Evolutionary conservation across 37 sponge, comb jelly and placozoan species (phyloP).

Genomic region (Chondrilla cf. caribensis): DNA sequence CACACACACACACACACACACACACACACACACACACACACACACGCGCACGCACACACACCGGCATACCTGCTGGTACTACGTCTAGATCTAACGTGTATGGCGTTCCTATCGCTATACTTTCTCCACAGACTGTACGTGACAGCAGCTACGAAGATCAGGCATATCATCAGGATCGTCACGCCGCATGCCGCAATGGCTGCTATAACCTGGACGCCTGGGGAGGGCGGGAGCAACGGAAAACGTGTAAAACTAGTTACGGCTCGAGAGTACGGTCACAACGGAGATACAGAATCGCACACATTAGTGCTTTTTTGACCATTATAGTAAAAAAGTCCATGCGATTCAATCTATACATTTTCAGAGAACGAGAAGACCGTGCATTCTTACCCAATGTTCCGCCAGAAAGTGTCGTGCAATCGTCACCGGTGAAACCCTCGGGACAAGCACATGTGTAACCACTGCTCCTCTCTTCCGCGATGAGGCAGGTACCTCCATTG

Average conservation of each 20-base stretch:
- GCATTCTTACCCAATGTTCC: not conserved
- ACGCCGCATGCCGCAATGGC: not conserved
- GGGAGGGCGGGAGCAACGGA: not conserved
- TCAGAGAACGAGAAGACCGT: too few relatives aligned
- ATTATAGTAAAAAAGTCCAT: too few relatives aligned
- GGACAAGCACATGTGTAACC: not conserved
- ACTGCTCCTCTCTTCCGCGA: not conserved
- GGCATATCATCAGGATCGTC: not conserved
- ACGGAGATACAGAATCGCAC: too few relatives aligned
- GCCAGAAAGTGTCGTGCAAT: not conserved
- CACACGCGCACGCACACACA: too few relatives aligned
- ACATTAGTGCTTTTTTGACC: too few relatives aligned
- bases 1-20: too few relatives aligned
- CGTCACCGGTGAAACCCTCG: not conserved
- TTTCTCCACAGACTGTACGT: not conserved
- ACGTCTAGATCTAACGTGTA: not conserved
- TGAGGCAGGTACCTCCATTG: not conserved
- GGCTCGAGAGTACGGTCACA: too few relatives aligned
- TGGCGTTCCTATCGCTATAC: conserved; percentile 3
- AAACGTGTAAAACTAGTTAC: too few relatives aligned
- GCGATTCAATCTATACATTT: too few relatives aligned
- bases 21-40: too few relatives aligned
- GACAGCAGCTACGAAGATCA: not conserved
- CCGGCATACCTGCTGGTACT: too few relatives aligned
- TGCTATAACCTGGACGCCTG: conserved; percentile 10